phyloP scores from a whole-genome alignment of 2,113 vertebrate genomes.

The Clarias macrocephalus region DNA sequence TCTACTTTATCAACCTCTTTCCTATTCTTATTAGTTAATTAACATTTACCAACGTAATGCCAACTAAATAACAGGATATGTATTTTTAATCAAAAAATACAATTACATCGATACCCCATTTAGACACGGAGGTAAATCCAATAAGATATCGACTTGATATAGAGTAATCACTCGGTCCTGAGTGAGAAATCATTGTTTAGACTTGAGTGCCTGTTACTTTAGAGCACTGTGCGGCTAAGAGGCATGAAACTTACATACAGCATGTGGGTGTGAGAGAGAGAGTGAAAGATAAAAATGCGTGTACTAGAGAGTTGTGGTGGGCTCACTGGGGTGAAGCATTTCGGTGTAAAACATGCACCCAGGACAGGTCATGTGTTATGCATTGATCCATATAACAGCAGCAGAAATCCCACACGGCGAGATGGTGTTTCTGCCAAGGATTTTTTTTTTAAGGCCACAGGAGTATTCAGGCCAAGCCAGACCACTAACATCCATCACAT shows the following conservation, averaged over 20 bases:
- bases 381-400: conserved; percentile 66
- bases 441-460: conserved; percentile 21
- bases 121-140: neutral
- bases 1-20: neutral
- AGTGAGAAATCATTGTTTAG: conserved; percentile 22
- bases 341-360: conserved; percentile 61
- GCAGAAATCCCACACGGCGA: conserved; percentile 53
- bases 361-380: conserved; percentile 60
- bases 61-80: neutral
- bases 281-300: conserved; percentile 48
- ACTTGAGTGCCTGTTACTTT: conserved; percentile 5
- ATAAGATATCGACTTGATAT: neutral
- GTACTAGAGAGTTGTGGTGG: conserved; percentile 57
- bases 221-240: neutral
- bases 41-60: neutral
- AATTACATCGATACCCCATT: conserved; percentile 14
- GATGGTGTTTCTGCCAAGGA: conserved; percentile 45
- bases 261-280: conserved; percentile 25
- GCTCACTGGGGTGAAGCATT: conserved; percentile 64
- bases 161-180: conserved; percentile 3
- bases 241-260: neutral
- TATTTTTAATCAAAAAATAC: neutral
- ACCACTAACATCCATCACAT: conserved; percentile 24
- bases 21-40: neutral
- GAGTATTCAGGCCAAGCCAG: neutral